These are phyloP conservation scores for Phaedon cochleariae DNA, from an alignment of 2,888 invertebrate genomes.

Conservation along the genomic window DNA sequence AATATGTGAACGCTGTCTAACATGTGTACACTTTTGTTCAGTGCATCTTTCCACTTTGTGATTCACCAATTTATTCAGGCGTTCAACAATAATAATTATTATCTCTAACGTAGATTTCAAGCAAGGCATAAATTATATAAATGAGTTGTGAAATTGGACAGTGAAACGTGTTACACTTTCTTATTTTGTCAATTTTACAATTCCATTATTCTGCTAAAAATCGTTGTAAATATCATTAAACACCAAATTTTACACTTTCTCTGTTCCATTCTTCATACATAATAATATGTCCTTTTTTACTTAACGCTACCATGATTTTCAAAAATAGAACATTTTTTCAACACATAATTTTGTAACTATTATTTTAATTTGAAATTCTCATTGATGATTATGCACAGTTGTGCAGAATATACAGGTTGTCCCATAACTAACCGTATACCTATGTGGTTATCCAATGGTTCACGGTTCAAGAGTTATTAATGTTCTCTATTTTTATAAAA, in stretches of 20 bases:
- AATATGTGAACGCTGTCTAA: neutral
- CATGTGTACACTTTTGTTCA: neutral
- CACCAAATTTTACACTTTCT: neutral
- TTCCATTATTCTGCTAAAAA: slow-evolving; percentile 4
- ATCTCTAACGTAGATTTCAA: neutral
- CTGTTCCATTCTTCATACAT: neutral
- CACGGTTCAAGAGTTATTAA: too few species aligned
- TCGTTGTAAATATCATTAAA: neutral
- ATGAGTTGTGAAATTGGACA: slow-evolving; percentile 3
- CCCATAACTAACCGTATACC: too few species aligned
- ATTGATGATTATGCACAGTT: too few species aligned
- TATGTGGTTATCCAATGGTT: too few species aligned
- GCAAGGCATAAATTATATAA: neutral
- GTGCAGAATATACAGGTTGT: too few species aligned
- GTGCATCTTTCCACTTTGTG: neutral
- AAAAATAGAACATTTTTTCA: too few species aligned
- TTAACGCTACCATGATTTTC: too few species aligned
- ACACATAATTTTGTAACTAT: too few species aligned
- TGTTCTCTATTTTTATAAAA: too few species aligned
- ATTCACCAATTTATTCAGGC: neutral
- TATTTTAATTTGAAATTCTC: too few species aligned
- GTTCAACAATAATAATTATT: neutral
- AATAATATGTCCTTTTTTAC: neutral
- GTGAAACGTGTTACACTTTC: slow-evolving; percentile 14
- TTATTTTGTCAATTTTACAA: slow-evolving; percentile 9